Percentiles rank a stretch among this genome's conserved stretches.
phyloP scores from a whole-genome alignment of 2,113 vertebrate genomes.

The Arothron firmamentum region DNA sequence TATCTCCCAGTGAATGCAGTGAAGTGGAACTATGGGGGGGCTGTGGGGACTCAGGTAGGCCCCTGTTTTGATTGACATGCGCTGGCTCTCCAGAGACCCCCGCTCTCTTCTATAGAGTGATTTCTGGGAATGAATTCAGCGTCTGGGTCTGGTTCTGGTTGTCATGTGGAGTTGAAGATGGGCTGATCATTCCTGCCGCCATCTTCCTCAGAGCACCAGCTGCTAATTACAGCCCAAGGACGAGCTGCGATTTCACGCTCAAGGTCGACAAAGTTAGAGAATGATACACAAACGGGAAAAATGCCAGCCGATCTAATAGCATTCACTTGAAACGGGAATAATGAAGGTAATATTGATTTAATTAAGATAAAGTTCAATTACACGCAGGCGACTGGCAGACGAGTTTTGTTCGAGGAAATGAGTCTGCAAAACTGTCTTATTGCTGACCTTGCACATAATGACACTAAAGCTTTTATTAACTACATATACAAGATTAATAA shows the following conservation, averaged over 20 bases:
- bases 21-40: not conserved
- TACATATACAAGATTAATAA: no score
- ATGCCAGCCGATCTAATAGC: constrained; percentile 48
- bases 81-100: not conserved
- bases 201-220: constrained; percentile 22
- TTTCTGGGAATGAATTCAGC: constrained; percentile 10
- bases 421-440: constrained; percentile 21
- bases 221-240: constrained; percentile 70
- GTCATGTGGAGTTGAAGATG: constrained; percentile 41
- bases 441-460: constrained; percentile 14
- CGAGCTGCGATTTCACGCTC: constrained; percentile 47
- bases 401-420: constrained; percentile 18
- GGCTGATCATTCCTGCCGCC: constrained; percentile 35
- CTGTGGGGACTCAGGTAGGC: no score
- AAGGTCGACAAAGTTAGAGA: constrained; percentile 62
- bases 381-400: constrained; percentile 7
- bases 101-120: not conserved
- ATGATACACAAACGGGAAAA: constrained; percentile 44
- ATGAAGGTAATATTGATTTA: constrained; percentile 65
- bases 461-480: no score
- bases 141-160: constrained; percentile 30
- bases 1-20: not conserved
- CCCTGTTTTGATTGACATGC: not conserved
- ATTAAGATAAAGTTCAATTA: constrained; percentile 63
- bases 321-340: constrained; percentile 52